Evolutionary conservation across 64 coral and sea anemone genomes (phyloP).

Genomic region (Trachythela sp.): DNA sequence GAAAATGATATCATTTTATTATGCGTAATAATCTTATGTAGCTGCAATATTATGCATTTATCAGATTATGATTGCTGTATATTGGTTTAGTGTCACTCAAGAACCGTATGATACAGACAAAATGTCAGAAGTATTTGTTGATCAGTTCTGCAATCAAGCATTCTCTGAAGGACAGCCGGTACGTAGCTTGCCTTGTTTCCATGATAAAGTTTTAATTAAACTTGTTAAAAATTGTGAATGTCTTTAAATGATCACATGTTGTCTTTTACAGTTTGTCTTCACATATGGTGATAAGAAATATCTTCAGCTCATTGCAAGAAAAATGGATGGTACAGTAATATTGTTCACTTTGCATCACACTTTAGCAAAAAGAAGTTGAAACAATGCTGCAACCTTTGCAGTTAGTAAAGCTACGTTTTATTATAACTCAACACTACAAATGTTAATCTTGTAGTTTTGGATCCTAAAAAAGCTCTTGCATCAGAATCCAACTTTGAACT

Average conservation of each 20-base stretch:
- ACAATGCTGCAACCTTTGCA: too few species aligned
- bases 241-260: not conserved
- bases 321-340: slow-evolving; percentile 68
- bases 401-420: too few species aligned
- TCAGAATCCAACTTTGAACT: not conserved
- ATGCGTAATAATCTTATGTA: not conserved
- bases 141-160: slow-evolving; percentile 71
- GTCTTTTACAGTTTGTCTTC: slow-evolving; percentile 60
- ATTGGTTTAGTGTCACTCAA: slow-evolving; percentile 65
- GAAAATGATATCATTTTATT: too few species aligned
- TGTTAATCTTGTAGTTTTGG: not conserved
- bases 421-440: too few species aligned
- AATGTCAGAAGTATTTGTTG: slow-evolving; percentile 84
- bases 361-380: too few species aligned
- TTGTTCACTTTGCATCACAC: not conserved
- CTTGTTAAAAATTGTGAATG: not conserved
- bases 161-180: slow-evolving; percentile 85
- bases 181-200: not conserved
- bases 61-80: too few species aligned
- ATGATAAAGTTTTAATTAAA: not conserved
- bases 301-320: slow-evolving; percentile 64
- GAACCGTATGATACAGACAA: slow-evolving; percentile 94
- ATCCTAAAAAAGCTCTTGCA: slow-evolving; percentile 22
- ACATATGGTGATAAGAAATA: slow-evolving; percentile 90
- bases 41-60: too few species aligned